A percentile compares a stretch with the other conserved stretches of the same genome.
These are phyloP conservation scores for Nycteola revayana DNA, from an alignment of 2,888 invertebrate genomes.

Conservation along the genomic window DNA sequence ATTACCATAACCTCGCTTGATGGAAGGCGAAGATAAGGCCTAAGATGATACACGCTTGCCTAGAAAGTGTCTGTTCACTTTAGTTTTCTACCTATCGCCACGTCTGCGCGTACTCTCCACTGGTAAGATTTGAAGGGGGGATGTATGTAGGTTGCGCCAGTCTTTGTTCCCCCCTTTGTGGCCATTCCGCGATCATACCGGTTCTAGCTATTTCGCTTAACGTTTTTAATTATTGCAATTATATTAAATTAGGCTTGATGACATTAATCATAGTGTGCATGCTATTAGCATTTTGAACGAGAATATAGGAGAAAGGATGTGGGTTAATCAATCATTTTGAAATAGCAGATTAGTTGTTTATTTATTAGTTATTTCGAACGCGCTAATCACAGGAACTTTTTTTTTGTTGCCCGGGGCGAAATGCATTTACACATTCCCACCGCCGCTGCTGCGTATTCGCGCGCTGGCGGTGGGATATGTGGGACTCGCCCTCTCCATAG, in stretches of 20 bases:
- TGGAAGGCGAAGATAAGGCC: too few relatives aligned
- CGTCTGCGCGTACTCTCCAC: constrained; percentile 35
- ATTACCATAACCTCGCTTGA: too few relatives aligned
- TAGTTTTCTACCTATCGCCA: constrained; percentile 33
- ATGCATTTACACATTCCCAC: too few relatives aligned
- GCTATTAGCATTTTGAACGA: constrained; percentile 13
- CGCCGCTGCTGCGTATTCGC: too few relatives aligned
- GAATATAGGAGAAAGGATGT: constrained; percentile 9
- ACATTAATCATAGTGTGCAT: constrained; percentile 8
- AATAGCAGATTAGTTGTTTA: too few relatives aligned
- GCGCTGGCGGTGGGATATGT: too few relatives aligned
- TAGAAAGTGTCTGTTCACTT: too few relatives aligned
- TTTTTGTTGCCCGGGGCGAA: too few relatives aligned
- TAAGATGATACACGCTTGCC: too few relatives aligned
- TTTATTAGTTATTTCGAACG: too few relatives aligned
- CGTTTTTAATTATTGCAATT: constrained; percentile 20
- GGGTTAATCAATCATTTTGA: neutral
- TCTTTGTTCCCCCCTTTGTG: constrained; percentile 54
- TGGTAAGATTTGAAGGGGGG: constrained; percentile 53
- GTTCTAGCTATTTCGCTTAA: constrained; percentile 23
- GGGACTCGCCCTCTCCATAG: too few relatives aligned
- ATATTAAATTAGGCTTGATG: neutral
- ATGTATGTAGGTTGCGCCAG: constrained; percentile 68
- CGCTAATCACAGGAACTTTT: too few relatives aligned
- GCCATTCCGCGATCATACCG: constrained; percentile 45